Base-by-base conservation (phyloP, 1,140 invertebrate species). In the Marisa cornuarietis region DNA sequence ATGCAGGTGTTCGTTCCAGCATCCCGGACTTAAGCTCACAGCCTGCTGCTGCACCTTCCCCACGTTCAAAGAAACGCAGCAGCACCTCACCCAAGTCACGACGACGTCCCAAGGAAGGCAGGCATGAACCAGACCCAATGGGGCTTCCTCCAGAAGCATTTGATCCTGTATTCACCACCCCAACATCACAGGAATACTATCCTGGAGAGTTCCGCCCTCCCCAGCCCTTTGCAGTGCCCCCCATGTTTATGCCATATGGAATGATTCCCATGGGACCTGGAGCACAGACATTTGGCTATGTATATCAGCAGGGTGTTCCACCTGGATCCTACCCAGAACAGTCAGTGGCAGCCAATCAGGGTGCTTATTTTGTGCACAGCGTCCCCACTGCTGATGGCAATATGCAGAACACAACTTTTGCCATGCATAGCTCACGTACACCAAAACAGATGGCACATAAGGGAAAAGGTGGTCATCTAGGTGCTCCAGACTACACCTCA, bases 101-200 rank as follows among this genome's bases (percentile, higher is more conserved):
- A 26, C 26, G 54, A 13, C 66, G 42, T 18, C n/a, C 63, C 63
- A 69, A 26, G 49, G 76, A 49, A 18, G 63, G 51, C 14, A 74
- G 81, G n/a, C 71, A 73, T 26, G 78, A 80, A 42, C 76, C 75
- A 49, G 83, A 84, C 71, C 69, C 79, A 10, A 73, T 66, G 42
- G 82, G 77, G 20, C 68, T 87, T 7, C 86, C 86, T 8, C 86
- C 86, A 31, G 86, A 87, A 77, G 86, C 86, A 14, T 81, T 84
- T 77, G 86, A 84, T 26, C 86, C 86, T 8, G 80, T 87, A 4
- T 87, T 87, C 81, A 84, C 82, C 31, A 81, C 82, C 9, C 80
- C 85, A 51, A 79, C 76, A 31, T 80, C 83, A 54, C 74, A 75
- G 16, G 73, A 77, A 49, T 61, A 62, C 42, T 71, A 79, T 65